These are phyloP conservation scores for Bufotes viridis DNA, from an alignment of 2,797 vertebrate genomes.

Conservation along the genomic window DNA sequence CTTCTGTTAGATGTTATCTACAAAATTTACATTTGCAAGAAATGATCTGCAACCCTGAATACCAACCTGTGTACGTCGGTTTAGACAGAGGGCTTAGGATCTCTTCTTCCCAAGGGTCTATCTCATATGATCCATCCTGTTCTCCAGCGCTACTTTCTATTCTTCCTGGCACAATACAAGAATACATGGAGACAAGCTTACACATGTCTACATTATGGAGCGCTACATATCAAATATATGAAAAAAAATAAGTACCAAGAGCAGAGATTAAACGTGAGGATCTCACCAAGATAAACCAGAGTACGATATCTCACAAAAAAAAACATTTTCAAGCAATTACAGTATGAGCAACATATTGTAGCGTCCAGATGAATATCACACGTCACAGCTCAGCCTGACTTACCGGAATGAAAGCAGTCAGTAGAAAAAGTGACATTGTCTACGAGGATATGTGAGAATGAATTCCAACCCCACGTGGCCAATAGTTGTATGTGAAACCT, in stretches of 20 bases:
- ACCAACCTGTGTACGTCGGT: constrained; percentile 82
- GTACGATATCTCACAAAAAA: neutral
- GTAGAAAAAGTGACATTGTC: constrained; percentile 85
- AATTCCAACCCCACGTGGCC: constrained; percentile 80
- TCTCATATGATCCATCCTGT: constrained; percentile 66
- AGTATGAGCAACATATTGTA: neutral
- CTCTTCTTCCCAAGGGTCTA: constrained; percentile 70
- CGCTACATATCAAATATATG: neutral
- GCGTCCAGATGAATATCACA: neutral
- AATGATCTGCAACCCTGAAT: neutral
- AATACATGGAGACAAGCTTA: constrained; percentile 24
- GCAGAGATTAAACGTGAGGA: neutral
- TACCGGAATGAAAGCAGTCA: constrained; percentile 82
- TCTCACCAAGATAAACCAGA: neutral
- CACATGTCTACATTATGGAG: neutral
- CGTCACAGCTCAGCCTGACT: constrained; percentile 54
- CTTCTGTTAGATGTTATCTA: neutral
- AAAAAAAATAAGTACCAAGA: neutral
- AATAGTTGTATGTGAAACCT: constrained; percentile 84
- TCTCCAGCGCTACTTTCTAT: constrained; percentile 63
- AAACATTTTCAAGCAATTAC: neutral
- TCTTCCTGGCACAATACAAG: constrained; percentile 65
- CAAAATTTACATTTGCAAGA: neutral
- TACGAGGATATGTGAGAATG: constrained; percentile 82
- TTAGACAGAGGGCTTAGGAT: constrained; percentile 82